A percentile compares a stretch with the other conserved stretches of the same genome.
Evolutionary conservation across 2,888 invertebrate species (phyloP).

Genomic region (Apotomis turbidana): DNA sequence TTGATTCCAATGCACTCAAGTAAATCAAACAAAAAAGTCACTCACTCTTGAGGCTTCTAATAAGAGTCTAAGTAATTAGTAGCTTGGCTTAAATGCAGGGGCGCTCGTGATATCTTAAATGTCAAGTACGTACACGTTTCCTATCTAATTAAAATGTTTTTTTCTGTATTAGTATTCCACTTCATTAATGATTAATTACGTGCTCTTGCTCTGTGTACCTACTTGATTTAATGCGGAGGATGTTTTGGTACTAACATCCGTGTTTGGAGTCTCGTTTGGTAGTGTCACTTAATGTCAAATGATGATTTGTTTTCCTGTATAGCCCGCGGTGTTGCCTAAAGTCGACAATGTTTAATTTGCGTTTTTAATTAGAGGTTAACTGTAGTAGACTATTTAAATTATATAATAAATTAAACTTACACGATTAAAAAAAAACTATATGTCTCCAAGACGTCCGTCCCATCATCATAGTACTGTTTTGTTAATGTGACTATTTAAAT

Average conservation of each 20-base stretch:
- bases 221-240: constrained; percentile 35
- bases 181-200: constrained; percentile 39
- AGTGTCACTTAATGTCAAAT: constrained; percentile 32
- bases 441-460: too few relatives aligned
- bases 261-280: constrained; percentile 10
- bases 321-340: neutral
- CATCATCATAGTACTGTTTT: too few relatives aligned
- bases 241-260: constrained; percentile 29
- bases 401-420: too few relatives aligned
- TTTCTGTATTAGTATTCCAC: constrained; percentile 40
- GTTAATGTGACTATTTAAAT: neutral
- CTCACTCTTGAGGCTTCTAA: constrained; percentile 23
- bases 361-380: neutral
- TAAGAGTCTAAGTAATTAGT: constrained; percentile 35
- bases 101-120: constrained; percentile 53
- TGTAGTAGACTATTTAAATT: neutral
- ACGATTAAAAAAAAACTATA: too few relatives aligned
- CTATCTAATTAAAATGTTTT: constrained; percentile 53
- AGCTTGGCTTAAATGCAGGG: constrained; percentile 34
- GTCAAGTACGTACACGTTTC: constrained; percentile 58
- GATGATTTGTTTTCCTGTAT: neutral
- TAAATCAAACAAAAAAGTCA: constrained; percentile 23
- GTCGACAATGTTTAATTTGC: neutral
- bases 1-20: constrained; percentile 19
- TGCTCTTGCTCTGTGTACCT: constrained; percentile 12